Conservation (phyloP, 2,888 invertebrate species). For the Spialia ferax region DNA sequence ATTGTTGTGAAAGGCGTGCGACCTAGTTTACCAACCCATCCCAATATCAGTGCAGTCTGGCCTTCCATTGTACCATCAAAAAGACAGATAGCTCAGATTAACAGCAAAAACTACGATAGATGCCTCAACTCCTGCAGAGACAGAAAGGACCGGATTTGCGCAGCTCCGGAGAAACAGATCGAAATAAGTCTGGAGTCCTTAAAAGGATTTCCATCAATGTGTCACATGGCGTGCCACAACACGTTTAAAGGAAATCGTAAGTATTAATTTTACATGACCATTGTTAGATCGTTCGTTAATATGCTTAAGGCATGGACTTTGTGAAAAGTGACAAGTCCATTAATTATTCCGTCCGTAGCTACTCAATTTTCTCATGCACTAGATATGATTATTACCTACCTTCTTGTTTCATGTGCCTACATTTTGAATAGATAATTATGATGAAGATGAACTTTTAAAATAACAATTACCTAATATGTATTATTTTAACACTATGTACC, state of each 20-base stretch:
- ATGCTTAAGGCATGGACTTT: too few species aligned
- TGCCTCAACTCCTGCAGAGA: slow-evolving; percentile 70
- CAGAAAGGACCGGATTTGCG: slow-evolving; percentile 70
- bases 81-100: slow-evolving; percentile 52
- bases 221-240: slow-evolving; percentile 81
- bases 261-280: slow-evolving; percentile 47
- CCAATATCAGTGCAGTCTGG: slow-evolving; percentile 54
- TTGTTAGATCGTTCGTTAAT: too few species aligned
- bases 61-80: slow-evolving; percentile 53
- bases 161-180: slow-evolving; percentile 62
- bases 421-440: too few species aligned
- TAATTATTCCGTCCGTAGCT: too few species aligned
- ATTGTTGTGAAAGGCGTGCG: slow-evolving; percentile 69
- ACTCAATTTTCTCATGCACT: too few species aligned
- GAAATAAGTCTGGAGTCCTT: slow-evolving; percentile 68
- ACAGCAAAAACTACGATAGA: slow-evolving; percentile 62
- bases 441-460: too few species aligned
- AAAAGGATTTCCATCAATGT: slow-evolving; percentile 77
- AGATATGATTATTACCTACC: too few species aligned
- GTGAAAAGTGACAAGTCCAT: too few species aligned
- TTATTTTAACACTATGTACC: too few species aligned
- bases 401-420: too few species aligned
- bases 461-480: too few species aligned
- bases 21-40: slow-evolving; percentile 70
- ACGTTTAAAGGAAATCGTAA: slow-evolving; percentile 74